Evolutionary conservation across 2,888 invertebrate species (phyloP), one percentile per base, ranked within the genome.

Genomic region (Metallyticus violacea): DNA sequence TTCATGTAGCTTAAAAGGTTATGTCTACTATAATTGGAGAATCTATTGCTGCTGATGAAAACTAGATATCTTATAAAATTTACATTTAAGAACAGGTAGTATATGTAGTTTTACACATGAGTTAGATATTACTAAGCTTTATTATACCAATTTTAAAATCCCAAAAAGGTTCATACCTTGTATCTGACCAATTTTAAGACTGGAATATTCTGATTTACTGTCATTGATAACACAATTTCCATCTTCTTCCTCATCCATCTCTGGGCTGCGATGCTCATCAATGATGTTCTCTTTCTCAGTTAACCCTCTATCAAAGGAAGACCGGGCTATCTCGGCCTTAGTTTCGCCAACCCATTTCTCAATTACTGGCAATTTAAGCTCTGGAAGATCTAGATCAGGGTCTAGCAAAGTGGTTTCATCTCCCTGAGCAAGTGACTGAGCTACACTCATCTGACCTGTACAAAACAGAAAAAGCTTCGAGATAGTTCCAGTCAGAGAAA

Each of bases 371-470:
- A 91, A 87, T 15, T 90, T 90, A 5, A 88, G 86, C 89, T 92
- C 92, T 3, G 91, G 90, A 26, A 91, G 89, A 22, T 88, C 88
- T n/a, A 87, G 79, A n/a, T 88, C 87, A 25, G 88, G 85, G 88
- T 92, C 92, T 15, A 91, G 89, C 83, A 91, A 89, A 9, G 91
- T 81, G 86, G 90, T 91, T 79, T 92, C 92, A 82, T 92, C 92
- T 6, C 90, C 89, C 15, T 90, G 89, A 76, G 90, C 90, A 81
- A 90, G 86, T 82, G 92, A 91, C 84, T 91, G 91, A 6, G 91
- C 91, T 22, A 92, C 90, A 89, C 92, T 93, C 85, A 92, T 89
- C 89, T 92, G 92, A 90, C 92, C 93, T 93, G 88, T 30, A 90
- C 90, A 86, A 79, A 88, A 87, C 26, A 78, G n/a, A 62, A n/a